Percentiles rank a stretch among this genome's conserved stretches.
These are phyloP conservation scores for Thaleichthys pacificus DNA, from an alignment of 2,797 vertebrate species.

Conservation along the genomic window DNA sequence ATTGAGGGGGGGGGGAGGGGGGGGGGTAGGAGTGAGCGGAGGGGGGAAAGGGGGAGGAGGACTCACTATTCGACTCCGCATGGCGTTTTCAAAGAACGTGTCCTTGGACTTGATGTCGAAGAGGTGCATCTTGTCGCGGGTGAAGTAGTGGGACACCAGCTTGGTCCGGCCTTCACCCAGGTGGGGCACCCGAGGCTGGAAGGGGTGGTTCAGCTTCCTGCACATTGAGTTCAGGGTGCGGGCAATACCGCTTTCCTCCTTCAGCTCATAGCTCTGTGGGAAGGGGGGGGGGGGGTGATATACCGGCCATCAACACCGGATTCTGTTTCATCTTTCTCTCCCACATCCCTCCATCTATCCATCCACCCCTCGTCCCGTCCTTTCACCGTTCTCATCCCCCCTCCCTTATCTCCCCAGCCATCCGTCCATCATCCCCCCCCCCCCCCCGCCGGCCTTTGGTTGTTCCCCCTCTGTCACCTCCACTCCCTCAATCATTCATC, in stretches of 20 bases:
- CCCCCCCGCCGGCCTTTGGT: too few relatives aligned
- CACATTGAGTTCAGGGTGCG: conserved; percentile 81
- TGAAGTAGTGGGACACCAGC: conserved; percentile 87
- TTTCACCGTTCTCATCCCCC: too few relatives aligned
- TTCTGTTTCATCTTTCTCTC: too few relatives aligned
- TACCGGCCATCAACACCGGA: background rate
- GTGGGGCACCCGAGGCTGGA: conserved; percentile 87
- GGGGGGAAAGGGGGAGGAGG: background rate
- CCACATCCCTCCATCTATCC: background rate
- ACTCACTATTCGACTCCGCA: conserved; percentile 94
- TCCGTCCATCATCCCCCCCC: too few relatives aligned
- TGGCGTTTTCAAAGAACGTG: conserved; percentile 95
- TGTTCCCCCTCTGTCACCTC: background rate
- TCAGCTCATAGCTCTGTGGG: conserved; percentile 89
- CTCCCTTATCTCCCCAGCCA: too few relatives aligned
- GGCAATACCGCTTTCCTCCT: conserved; percentile 83
- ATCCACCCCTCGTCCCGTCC: background rate
- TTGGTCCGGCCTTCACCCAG: conserved; percentile 81
- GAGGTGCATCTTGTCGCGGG: conserved; percentile 95
- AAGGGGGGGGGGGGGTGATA: background rate
- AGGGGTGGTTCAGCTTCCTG: conserved; percentile 85
- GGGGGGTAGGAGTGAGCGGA: background rate
- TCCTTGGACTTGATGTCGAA: conserved; percentile 94
- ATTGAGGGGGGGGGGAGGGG: too few relatives aligned
- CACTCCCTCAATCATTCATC: background rate